Evolutionary conservation across 2,888 invertebrate species (phyloP), one percentile per base, ranked within the genome.

Genomic region (Thalpophila matura): DNA sequence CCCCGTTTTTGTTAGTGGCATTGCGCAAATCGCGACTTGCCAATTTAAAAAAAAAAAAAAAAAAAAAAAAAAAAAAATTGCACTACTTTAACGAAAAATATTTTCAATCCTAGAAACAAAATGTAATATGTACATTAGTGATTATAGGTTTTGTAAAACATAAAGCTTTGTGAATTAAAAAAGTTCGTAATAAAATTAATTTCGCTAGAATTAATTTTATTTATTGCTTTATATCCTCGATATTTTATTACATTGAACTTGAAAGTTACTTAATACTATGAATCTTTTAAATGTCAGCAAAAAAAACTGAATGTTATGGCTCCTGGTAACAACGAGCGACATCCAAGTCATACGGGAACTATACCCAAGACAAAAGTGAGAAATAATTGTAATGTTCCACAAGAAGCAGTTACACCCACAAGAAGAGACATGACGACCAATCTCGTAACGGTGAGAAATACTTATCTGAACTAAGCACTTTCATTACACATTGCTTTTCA

Each of bases 281-380:
- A 75, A 74, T 73, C 74, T 74, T 79, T 46, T 59, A 66, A 56
- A 70, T 75, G 79, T 77, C 64, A 73, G 79, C 60, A 77, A 68
- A 64, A 73, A 71, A 74, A 85, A 85, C 80, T 85, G 68, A 84
- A 85, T 90, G 92, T 90, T 89, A 94, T 95, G 95, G 94, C 95
- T 88, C 95, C 95, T 88, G 94, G 94, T 78, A 94, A 93, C 86
- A 94, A 94, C 86, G 94, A 94, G 80, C 88, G 95, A 65, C 93
- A 94, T 83, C 89, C 94, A 81, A 88, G 90, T 82, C 94, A 94
- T 82, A 96, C 96, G 81, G 97, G 97, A 78, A 96, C 97, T 37
- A 96, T 97, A 81, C 97, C 97, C 75, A 97, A 97, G 92, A 95
- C 95, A 54, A 96, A 96, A 91, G 93, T 95, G 59, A 91, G 95